Percentiles rank a stretch among this genome's conserved stretches.
These are phyloP conservation scores for Cyrtonyx montezumae DNA, from an alignment of 2,113 vertebrate species.

Conservation along the genomic window DNA sequence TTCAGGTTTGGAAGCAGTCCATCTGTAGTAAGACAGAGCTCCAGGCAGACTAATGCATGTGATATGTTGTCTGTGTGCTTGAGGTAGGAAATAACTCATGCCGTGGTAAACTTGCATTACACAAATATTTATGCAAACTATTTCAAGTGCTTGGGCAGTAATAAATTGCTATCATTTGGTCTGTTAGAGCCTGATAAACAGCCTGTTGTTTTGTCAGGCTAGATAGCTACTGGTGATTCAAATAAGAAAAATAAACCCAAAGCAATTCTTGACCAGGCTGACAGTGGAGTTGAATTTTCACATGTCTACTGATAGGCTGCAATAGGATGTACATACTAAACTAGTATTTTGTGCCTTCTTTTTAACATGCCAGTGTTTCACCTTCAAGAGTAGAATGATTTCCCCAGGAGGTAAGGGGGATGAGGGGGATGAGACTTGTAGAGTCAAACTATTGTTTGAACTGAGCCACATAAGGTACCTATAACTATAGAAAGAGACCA, in stretches of 20 bases:
- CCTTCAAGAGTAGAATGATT: background rate
- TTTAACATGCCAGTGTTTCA: background rate
- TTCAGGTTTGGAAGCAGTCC: background rate
- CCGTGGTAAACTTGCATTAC: accelerated
- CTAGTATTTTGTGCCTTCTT: background rate
- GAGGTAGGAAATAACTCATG: background rate
- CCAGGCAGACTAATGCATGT: background rate
- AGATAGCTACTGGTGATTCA: background rate
- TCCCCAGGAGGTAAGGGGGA: background rate
- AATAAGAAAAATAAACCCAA: background rate
- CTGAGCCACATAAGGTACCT: background rate
- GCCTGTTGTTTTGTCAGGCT: constrained; percentile 7
- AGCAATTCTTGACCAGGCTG: background rate
- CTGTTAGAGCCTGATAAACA: background rate
- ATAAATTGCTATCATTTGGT: background rate
- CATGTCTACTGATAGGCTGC: background rate
- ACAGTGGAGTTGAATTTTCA: background rate
- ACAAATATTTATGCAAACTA: constrained; percentile 37
- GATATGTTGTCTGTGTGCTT: background rate
- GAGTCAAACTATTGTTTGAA: background rate
- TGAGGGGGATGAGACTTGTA: background rate
- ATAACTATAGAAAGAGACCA: background rate
- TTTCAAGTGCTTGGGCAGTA: background rate
- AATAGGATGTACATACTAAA: background rate
- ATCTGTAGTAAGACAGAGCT: background rate